Evolutionary conservation across 2,797 vertebrate species (phyloP), one percentile per base, ranked within the genome.

Genomic region (Catharus ustulatus): DNA sequence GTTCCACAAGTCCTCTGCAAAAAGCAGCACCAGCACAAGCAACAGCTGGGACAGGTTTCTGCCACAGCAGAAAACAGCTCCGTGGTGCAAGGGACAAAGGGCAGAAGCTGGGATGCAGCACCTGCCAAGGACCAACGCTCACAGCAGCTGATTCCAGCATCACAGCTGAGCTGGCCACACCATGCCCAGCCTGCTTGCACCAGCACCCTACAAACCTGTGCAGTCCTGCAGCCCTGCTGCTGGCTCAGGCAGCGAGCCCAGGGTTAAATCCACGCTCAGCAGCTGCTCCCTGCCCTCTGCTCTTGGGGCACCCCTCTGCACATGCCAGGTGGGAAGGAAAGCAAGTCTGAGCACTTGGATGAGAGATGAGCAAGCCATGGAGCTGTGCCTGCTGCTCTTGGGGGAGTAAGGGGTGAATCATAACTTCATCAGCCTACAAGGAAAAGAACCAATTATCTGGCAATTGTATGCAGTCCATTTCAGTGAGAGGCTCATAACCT

Each of bases 401-500:
- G 30, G 48, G 51, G 71, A 90, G 63, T 21, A 69, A 49, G 40
- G 52, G 81, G 42, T 90, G 91, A 93, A 82, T 81, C 94, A 78
- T 61, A 94, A 92, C 91, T 90, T 89, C 88, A 84, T 89, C 88
- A 76, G 81, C 66, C 79, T 68, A 90, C 84, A 73, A 79, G 81
- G 85, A 69, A 82, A 89, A 79, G 63, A 94, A 74, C 66, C 90
- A 87, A 87, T 91, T 93, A 87, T 42, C 63, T 79, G 84, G 59
- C 91, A 84, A 67, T 89, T 93, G 84, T 48, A 73, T 80, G 83
- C 49, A 51, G 77, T 81, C 89, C 79, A 24, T 89, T 96, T 87
- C 93, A 81, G 93, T 84, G 83, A 93, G 93, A 95, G 88, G 85
- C 90, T 94, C 76, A 84, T 87, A 89, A 94, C 92, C 93, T 92